These are phyloP conservation scores for Stratiomys singularior DNA, from an alignment of 2,888 invertebrate species.

Conservation along the genomic window DNA sequence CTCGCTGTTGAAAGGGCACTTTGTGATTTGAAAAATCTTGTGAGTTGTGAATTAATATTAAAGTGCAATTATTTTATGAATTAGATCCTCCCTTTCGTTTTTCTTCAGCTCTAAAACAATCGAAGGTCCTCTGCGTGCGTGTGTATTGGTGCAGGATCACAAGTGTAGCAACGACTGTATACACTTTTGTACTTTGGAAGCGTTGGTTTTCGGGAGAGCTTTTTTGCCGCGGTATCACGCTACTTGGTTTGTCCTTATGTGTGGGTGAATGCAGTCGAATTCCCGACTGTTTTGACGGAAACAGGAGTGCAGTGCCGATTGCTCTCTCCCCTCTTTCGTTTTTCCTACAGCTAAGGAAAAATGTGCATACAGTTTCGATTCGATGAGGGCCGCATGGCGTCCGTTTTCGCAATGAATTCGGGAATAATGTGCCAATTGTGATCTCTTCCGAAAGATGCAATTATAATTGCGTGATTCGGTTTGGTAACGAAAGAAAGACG, in stretches of 20 bases:
- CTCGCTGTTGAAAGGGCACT: not conserved
- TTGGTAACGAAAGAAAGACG: conserved; percentile 17
- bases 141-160: conserved; percentile 22
- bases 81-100: conserved; percentile 29
- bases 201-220: conserved; percentile 33
- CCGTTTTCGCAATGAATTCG: conserved; percentile 32
- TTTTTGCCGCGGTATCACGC: conserved; percentile 20
- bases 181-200: conserved; percentile 25
- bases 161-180: not conserved
- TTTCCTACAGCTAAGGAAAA: not conserved
- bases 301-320: conserved; percentile 36
- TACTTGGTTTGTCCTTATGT: conserved; percentile 28
- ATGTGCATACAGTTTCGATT: conserved; percentile 37
- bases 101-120: conserved; percentile 7
- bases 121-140: conserved; percentile 10
- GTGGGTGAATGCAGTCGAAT: conserved; percentile 38
- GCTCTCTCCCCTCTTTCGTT: not conserved
- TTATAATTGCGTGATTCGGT: conserved; percentile 19
- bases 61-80: conserved; percentile 40
- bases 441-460: conserved; percentile 30
- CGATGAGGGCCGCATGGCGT: conserved; percentile 37
- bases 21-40: conserved; percentile 1
- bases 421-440: conserved; percentile 32
- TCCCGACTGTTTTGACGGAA: conserved; percentile 43
- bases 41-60: conserved; percentile 34